Conservation (phyloP, 2,888 invertebrate species). For the Chydorus sphaericus region DNA sequence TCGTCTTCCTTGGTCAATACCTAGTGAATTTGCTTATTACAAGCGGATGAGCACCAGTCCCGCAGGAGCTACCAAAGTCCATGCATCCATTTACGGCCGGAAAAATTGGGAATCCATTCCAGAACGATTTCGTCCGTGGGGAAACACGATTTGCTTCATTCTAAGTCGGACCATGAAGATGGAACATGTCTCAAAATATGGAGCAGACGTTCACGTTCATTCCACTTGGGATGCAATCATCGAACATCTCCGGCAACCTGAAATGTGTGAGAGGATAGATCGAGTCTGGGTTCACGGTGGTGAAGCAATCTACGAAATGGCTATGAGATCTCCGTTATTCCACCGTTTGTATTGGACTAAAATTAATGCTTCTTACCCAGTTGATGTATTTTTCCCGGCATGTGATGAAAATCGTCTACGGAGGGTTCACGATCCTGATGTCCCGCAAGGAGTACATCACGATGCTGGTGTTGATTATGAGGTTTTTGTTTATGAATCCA, state of each 20-base stretch:
- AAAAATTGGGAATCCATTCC: constrained; percentile 13
- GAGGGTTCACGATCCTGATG: constrained; percentile 12
- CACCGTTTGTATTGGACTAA: constrained; percentile 12
- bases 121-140: constrained; percentile 4
- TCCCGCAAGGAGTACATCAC: constrained; percentile 10
- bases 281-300: constrained; percentile 15
- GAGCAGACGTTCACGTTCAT: constrained; percentile 10
- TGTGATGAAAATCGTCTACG: constrained; percentile 9
- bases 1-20: constrained; percentile 11
- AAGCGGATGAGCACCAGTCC: neutral
- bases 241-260: neutral
- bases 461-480: constrained; percentile 12
- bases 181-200: neutral
- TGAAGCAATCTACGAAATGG: constrained; percentile 9
- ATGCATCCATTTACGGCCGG: constrained; percentile 13
- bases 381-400: constrained; percentile 14
- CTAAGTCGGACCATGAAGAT: constrained; percentile 11
- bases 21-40: constrained; percentile 13
- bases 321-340: constrained; percentile 12
- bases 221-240: constrained; percentile 4
- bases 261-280: constrained; percentile 8
- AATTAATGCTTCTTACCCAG: constrained; percentile 2
- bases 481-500: constrained; percentile 13
- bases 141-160: constrained; percentile 10
- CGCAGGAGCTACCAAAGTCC: neutral